Evolutionary conservation across 2,113 vertebrate species (phyloP).

Genomic region (Ochotona curzoniae): DNA sequence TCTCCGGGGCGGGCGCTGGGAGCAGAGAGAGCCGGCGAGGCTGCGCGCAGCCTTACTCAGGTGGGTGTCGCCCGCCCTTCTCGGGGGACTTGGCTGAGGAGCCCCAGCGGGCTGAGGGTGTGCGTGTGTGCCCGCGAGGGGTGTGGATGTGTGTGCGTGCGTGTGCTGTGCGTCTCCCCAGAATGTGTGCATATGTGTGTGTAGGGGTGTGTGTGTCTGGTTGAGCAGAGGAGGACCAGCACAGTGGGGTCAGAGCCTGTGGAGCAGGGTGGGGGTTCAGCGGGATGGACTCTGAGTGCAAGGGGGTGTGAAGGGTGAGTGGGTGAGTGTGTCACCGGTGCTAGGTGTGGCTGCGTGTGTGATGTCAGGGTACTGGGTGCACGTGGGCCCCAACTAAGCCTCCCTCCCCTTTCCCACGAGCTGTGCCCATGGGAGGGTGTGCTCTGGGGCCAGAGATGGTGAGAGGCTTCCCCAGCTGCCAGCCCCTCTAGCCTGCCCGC

Average conservation of each 20-base stretch:
- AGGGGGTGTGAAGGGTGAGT: slow-evolving; percentile 69
- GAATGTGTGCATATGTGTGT: slow-evolving; percentile 16
- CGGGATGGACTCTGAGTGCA: slow-evolving; percentile 3
- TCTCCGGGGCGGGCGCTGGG: not conserved
- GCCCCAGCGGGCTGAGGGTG: slow-evolving; percentile 55
- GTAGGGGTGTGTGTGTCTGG: slow-evolving; percentile 49
- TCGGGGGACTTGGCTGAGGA: slow-evolving; percentile 13
- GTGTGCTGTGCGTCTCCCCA: slow-evolving; percentile 32
- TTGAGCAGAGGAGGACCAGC: not conserved
- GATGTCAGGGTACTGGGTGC: slow-evolving; percentile 61
- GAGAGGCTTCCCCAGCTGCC: not conserved
- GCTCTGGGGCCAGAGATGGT: not conserved
- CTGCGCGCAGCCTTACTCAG: not conserved
- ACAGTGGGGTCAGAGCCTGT: slow-evolving; percentile 12
- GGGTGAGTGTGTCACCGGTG: slow-evolving; percentile 58
- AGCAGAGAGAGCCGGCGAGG: not conserved
- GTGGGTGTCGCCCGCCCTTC: not conserved
- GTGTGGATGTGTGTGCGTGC: slow-evolving; percentile 25
- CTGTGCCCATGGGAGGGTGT: not conserved
- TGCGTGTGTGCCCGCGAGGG: not conserved
- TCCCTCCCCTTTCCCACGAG: slow-evolving; percentile 49
- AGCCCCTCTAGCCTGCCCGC: not conserved
- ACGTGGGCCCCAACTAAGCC: slow-evolving; percentile 58
- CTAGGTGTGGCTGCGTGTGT: slow-evolving; percentile 55
- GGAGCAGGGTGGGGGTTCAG: not conserved